A percentile compares a stretch with the other conserved stretches of the same genome.
Conservation (phyloP, 2,888 invertebrate species). For the Chloroclystis v-ata region DNA sequence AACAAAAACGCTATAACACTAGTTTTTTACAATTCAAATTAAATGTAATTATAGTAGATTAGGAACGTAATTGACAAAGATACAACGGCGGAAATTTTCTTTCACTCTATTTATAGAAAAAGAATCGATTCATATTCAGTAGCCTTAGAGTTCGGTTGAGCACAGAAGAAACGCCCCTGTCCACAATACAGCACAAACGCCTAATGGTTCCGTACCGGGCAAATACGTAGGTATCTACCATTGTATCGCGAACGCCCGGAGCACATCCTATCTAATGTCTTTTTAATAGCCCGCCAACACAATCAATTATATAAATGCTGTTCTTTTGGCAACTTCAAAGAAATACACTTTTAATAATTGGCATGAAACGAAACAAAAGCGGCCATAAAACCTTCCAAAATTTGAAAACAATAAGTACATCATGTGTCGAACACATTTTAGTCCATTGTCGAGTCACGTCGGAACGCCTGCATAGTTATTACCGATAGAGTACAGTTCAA, state of each 20-base stretch:
- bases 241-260: conserved; percentile 28
- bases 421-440: conserved; percentile 44
- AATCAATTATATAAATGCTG: conserved; percentile 41
- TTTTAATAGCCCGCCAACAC: conserved; percentile 42
- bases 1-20: too few species aligned
- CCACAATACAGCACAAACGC: conserved; percentile 1
- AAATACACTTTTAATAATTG: conserved; percentile 30
- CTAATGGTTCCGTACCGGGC: conserved; percentile 11
- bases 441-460: conserved; percentile 70
- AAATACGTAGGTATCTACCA: too few species aligned
- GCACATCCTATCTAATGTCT: conserved; percentile 42
- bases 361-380: conserved; percentile 33
- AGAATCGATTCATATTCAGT: conserved; percentile 26
- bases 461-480: conserved; percentile 53
- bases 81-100: too few species aligned
- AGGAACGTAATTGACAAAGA: too few species aligned
- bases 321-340: conserved; percentile 33
- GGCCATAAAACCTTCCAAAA: conserved; percentile 21
- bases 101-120: too few species aligned
- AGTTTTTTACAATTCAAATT: too few species aligned
- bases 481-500: conserved; percentile 56
- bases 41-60: too few species aligned
- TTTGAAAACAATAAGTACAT: conserved; percentile 38
- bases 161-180: conserved; percentile 5
- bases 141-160: conserved; percentile 1